Evolutionary conservation across 2,888 invertebrate species (phyloP), one percentile per base, ranked within the genome.

Genomic region (Platerodrilus igneus): DNA sequence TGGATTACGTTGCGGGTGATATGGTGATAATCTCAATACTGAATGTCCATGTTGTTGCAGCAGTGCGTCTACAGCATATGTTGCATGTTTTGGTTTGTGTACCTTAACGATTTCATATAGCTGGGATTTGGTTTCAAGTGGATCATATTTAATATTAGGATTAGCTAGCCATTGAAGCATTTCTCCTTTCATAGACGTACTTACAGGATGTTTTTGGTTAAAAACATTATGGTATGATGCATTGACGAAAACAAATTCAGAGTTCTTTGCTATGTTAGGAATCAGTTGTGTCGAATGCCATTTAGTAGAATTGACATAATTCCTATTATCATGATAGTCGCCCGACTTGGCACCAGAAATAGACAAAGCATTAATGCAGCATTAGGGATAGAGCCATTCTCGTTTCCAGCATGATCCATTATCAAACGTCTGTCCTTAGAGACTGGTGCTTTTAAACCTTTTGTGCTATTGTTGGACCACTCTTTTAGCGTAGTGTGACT

Each of bases 261-360:
- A 46, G 27, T 51, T 52, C 3, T 45, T 41, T 13, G 52, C 52
- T 17, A 59, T 18, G 33, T 58, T 59, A 2, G 59, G 58, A 2
- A 57, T 37, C 16, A 59, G 36, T 35, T 56, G 44, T 6, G 38
- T 48, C n/a, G 36, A 29, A 1, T 58, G 23, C 56, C 56, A 58
- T 41, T 50, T 52, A 26, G 48, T 47, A 25, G 52, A 60, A 41
- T 53, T 55, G n/a, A n/a, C n/a, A n/a, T n/a, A n/a, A n/a, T n/a
- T n/a, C n/a, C n/a, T n/a, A n/a, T n/a, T n/a, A n/a, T n/a, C n/a
- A n/a, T n/a, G n/a, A n/a, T n/a, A n/a, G n/a, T n/a, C n/a, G n/a
- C n/a, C n/a, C n/a, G n/a, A n/a, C n/a, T n/a, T n/a, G n/a, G n/a
- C n/a, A n/a, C n/a, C n/a, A n/a, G n/a, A n/a, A n/a, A n/a, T n/a